These are phyloP conservation scores for Lethrus apterus DNA, from an alignment of 1,140 invertebrate species.

Conservation along the genomic window DNA sequence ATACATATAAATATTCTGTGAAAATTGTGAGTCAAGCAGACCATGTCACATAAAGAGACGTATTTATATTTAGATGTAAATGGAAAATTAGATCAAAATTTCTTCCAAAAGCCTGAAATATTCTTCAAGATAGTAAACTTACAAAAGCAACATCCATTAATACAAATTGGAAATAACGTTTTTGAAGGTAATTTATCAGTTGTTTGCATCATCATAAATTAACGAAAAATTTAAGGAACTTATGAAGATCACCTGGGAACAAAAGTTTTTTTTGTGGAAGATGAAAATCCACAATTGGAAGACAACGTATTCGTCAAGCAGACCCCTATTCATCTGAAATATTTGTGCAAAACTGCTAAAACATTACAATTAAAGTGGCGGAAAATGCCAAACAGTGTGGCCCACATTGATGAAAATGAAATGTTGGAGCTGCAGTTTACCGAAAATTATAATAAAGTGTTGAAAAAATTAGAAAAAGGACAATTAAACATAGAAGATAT, in stretches of 20 bases:
- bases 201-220: neutral
- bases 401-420: neutral
- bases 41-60: slow-evolving; percentile 7
- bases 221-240: neutral
- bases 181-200: slow-evolving; percentile 10
- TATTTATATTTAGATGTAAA: slow-evolving; percentile 15
- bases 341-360: slow-evolving; percentile 14
- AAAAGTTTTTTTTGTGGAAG: slow-evolving; percentile 15
- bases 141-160: slow-evolving; percentile 4
- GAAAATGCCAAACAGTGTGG: neutral
- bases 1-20: neutral
- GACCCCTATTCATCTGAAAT: slow-evolving; percentile 6
- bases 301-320: slow-evolving; percentile 7
- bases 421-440: neutral
- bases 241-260: slow-evolving; percentile 15
- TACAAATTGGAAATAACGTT: slow-evolving; percentile 15
- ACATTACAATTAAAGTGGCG: slow-evolving; percentile 14
- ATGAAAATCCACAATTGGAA: slow-evolving; percentile 3
- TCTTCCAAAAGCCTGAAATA: slow-evolving; percentile 4
- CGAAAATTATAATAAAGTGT: slow-evolving; percentile 7
- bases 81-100: slow-evolving; percentile 8
- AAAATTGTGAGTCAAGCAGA: neutral
- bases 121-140: slow-evolving; percentile 17
- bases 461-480: slow-evolving; percentile 6
- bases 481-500: slow-evolving; percentile 9